Evolutionary conservation across 1,140 invertebrate species (phyloP).

Genomic region (Elymnias hypermnestra): DNA sequence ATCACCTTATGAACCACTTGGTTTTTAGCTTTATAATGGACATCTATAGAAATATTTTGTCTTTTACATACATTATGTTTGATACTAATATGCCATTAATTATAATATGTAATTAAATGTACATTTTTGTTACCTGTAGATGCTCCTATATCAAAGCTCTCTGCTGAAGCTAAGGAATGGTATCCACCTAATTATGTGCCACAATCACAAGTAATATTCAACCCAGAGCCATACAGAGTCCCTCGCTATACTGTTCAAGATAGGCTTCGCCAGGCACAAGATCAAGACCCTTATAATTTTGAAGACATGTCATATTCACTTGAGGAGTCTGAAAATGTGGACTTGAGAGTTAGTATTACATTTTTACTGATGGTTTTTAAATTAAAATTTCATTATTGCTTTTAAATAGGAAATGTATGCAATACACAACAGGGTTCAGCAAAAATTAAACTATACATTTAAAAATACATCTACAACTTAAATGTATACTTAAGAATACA

Average conservation of each 20-base stretch:
- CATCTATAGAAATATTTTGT: no score
- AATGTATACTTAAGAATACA: no score
- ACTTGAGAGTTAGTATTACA: slow-evolving; percentile 42
- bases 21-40: no score
- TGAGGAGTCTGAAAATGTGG: slow-evolving; percentile 55
- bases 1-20: no score
- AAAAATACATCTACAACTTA: no score
- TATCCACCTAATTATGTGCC: slow-evolving; percentile 72
- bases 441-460: no score
- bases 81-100: no score
- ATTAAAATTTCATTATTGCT: slow-evolving; percentile 5
- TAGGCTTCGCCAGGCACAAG: slow-evolving; percentile 61
- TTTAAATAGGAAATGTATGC: neutral
- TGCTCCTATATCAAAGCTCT: slow-evolving; percentile 59
- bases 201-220: slow-evolving; percentile 37
- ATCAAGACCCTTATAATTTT: slow-evolving; percentile 62
- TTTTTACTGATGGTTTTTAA: neutral
- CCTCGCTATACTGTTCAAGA: slow-evolving; percentile 67
- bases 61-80: no score
- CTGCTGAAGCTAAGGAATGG: slow-evolving; percentile 74
- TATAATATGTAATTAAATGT: no score
- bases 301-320: slow-evolving; percentile 61
- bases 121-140: slow-evolving; percentile 32
- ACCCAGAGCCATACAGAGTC: slow-evolving; percentile 43
- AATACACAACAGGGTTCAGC: no score